Evolutionary conservation across 2,797 vertebrate genomes (phyloP), one percentile per base, ranked within the genome.

Genomic region (Mormyrus proboscirostris): DNA sequence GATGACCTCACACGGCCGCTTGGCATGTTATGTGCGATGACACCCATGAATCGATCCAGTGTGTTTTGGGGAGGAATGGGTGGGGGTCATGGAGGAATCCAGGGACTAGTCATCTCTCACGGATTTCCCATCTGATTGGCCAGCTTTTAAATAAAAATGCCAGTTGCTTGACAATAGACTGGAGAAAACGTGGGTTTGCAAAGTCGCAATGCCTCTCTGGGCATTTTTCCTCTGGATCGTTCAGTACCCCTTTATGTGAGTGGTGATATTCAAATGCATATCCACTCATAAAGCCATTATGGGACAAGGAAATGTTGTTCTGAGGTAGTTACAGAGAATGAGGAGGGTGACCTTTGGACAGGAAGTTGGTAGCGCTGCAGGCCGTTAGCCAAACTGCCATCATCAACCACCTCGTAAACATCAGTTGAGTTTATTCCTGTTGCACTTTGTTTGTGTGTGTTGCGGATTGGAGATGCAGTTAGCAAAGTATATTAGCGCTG

Each of bases 281-380:
- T 89, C 83, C 62, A 44, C 57, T 29, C 4, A n/a, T 69, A 47
- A 89, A 38, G 33, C n/a, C 55, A 22, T 84, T 62, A 79, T 51
- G 22, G 55, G 47, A 89, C 62, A 85, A 86, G 59, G 38, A 14
- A 62, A 7, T 6, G 44, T 33, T 65, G n/a, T 65, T 62, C 55
- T 86, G 57, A 49, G 59, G 6, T 53, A 10, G 55, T 89, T 89
- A 2, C 19, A 49, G 51, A n/a, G 4, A 50, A 69, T 89, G 12
- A 85, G 82, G 55, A 76, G 82, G 14, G 53, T 29, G 55, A 86
- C 88, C 79, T 51, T 86, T 86, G 38, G 29, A 62, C 55, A 29
- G 88, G 88, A 86, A 86, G 82, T 86, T n/a, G 44, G 6, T 47
- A 50, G 19, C 47, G 49, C 51, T 57, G 55, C 59, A 89, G 82